phyloP scores from a whole-genome alignment of 2,888 invertebrate genomes.

The Drosophila kuntzei region DNA sequence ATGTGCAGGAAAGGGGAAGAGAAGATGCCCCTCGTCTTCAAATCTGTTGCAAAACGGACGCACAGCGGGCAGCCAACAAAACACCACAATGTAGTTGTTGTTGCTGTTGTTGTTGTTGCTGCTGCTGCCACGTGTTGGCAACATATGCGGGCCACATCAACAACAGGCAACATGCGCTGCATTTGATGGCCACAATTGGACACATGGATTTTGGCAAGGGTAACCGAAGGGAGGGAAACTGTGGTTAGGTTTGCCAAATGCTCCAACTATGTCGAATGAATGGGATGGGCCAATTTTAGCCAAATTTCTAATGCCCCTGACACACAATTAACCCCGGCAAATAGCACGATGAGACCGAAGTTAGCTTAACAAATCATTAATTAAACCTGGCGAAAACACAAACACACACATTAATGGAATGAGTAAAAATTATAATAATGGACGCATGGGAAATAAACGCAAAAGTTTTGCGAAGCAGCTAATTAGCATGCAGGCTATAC shows the following conservation, averaged over 20 bases:
- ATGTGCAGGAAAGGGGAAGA: conserved; percentile 16
- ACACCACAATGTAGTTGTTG: conserved; percentile 33
- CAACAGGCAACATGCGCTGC: conserved; percentile 46
- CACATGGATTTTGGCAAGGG: conserved; percentile 8
- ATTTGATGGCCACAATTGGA: conserved; percentile 45
- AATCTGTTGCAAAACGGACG: conserved; percentile 55
- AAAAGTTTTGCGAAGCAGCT: conserved; percentile 55
- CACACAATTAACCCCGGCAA: conserved; percentile 65
- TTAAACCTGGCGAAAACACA: conserved; percentile 58
- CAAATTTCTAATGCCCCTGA: conserved; percentile 62
- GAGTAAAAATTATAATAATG: conserved; percentile 67
- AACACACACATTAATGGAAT: conserved; percentile 9
- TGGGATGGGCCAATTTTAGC: conserved; percentile 35
- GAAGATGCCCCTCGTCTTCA: conserved; percentile 12
- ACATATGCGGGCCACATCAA: conserved; percentile 59
- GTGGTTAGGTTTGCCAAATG: conserved; percentile 18
- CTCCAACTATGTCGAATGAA: conserved; percentile 7
- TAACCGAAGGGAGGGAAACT: neutral
- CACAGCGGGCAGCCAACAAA: conserved; percentile 44
- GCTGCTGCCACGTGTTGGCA: conserved; percentile 71
- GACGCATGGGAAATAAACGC: conserved; percentile 69
- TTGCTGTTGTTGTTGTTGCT: conserved; percentile 27
- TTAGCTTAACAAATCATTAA: conserved; percentile 73
- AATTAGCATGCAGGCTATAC: conserved; percentile 63
- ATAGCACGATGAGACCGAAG: conserved; percentile 29